Conservation (phyloP, 2,888 invertebrate species). For the Trachelus tabidus region DNA sequence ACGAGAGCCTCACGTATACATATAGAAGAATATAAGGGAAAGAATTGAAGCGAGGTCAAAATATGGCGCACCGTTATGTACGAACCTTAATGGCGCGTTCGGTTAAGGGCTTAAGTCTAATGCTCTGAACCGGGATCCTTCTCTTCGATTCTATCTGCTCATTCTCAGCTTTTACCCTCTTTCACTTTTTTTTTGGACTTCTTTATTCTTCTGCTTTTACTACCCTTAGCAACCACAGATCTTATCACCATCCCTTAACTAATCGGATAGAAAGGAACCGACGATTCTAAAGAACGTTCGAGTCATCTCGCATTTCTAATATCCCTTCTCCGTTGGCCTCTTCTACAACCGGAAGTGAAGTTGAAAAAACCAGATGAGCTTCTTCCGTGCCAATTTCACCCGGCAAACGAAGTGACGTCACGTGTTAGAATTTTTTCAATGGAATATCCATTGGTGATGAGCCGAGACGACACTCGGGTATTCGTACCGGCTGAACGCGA, state of each 20-base stretch:
- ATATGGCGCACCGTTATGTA: background rate
- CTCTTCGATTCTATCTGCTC: background rate
- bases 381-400: background rate
- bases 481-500: background rate
- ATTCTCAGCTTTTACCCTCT: conserved; percentile 1
- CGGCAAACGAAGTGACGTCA: background rate
- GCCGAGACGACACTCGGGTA: background rate
- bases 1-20: too few relatives aligned
- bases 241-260: background rate
- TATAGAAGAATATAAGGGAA: background rate
- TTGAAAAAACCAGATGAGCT: background rate
- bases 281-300: background rate
- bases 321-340: background rate
- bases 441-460: background rate
- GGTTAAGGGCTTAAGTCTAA: conserved; percentile 43
- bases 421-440: background rate
- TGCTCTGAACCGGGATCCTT: conserved; percentile 28
- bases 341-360: background rate
- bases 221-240: background rate
- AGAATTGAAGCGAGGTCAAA: background rate
- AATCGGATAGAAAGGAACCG: background rate
- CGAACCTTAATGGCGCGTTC: conserved; percentile 36
- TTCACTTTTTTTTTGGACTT: conserved; percentile 20
- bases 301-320: background rate
- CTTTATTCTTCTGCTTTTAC: conserved; percentile 6